A percentile compares a stretch with the other conserved stretches of the same genome.
Conservation (phyloP, 2,888 invertebrate species). For the Saturnia pavonia region DNA sequence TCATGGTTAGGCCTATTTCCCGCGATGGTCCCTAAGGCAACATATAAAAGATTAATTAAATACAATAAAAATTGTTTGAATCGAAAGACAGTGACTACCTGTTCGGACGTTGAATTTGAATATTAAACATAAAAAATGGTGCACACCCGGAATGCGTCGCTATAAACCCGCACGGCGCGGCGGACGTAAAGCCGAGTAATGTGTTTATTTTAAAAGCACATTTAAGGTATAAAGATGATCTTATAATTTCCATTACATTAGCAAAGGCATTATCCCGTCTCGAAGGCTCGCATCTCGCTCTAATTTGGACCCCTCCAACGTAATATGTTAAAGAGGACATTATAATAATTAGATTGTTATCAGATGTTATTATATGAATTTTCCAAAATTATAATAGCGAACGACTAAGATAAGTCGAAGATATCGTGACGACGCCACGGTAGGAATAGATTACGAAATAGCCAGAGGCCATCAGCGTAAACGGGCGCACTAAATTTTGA, state of each 20-base stretch:
- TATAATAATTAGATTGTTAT: constrained; percentile 81
- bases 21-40: too few relatives aligned
- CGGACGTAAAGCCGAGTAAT: constrained; percentile 35
- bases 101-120: constrained; percentile 38
- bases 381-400: constrained; percentile 76
- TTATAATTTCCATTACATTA: constrained; percentile 75
- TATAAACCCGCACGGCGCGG: constrained; percentile 42
- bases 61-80: constrained; percentile 42
- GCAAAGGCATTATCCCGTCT: constrained; percentile 70
- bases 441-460: constrained; percentile 74
- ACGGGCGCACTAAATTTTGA: constrained; percentile 72
- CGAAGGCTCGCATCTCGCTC: constrained; percentile 60
- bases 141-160: constrained; percentile 40
- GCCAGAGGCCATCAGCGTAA: constrained; percentile 65
- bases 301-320: constrained; percentile 69
- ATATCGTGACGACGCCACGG: constrained; percentile 77
- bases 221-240: constrained; percentile 71
- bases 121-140: constrained; percentile 46
- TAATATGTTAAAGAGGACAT: constrained; percentile 80
- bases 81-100: constrained; percentile 49
- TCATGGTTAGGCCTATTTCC: too few relatives aligned
- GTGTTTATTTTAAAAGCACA: constrained; percentile 77
- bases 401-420: constrained; percentile 72
- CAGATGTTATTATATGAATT: constrained; percentile 80
- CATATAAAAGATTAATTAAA: constrained; percentile 20